These are phyloP conservation scores for Bradypodion ventrale DNA, from an alignment of 2,797 vertebrate species.

Conservation along the genomic window DNA sequence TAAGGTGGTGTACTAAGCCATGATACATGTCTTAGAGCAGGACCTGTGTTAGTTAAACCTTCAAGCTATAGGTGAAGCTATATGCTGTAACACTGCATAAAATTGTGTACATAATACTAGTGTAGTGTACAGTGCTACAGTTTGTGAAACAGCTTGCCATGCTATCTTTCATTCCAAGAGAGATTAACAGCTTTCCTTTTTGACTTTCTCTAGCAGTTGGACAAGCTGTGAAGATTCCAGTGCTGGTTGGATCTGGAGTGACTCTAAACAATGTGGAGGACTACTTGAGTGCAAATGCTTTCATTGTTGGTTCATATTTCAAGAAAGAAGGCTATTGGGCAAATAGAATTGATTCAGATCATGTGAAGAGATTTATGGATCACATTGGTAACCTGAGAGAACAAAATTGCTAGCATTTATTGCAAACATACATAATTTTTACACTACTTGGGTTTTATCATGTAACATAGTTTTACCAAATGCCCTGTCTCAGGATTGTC, in stretches of 20 bases:
- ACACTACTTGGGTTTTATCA: not conserved
- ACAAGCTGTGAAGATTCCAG: constrained; percentile 81
- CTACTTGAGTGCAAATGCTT: constrained; percentile 79
- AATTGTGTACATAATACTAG: not conserved
- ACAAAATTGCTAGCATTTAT: constrained; percentile 46
- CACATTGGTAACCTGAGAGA: constrained; percentile 73
- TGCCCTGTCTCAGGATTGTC: not conserved
- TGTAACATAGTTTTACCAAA: too few relatives aligned
- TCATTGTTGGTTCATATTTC: constrained; percentile 88
- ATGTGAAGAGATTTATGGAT: constrained; percentile 83
- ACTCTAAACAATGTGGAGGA: constrained; percentile 80
- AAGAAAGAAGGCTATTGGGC: constrained; percentile 85
- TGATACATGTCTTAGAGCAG: not conserved
- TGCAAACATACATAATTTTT: not conserved
- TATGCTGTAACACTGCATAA: not conserved
- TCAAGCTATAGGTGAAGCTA: not conserved
- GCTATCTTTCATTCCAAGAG: not conserved
- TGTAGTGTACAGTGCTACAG: not conserved
- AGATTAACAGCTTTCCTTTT: not conserved
- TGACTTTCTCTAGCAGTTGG: constrained; percentile 75
- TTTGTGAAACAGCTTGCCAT: not conserved
- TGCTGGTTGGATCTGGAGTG: constrained; percentile 87
- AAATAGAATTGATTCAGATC: constrained; percentile 76
- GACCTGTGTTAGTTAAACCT: not conserved
- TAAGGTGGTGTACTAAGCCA: not conserved